Evolutionary conservation across 2,888 invertebrate genomes (phyloP), one percentile per base, ranked within the genome.

Genomic region (Minunthozetes semirufus): DNA sequence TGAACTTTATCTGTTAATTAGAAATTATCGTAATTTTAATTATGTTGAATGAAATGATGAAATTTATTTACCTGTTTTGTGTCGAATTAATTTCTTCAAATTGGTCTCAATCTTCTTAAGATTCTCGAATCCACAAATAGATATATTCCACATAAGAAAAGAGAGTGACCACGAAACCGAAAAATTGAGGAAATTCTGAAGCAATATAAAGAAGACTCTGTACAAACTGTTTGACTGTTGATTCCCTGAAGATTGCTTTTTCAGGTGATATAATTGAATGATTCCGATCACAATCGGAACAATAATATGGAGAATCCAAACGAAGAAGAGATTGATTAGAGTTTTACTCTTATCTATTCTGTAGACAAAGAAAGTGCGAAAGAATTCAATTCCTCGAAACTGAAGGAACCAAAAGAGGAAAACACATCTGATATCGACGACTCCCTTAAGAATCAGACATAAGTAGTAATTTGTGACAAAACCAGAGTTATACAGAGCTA

Each of bases 71-170:
- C 63, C 63, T 33, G 29, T 17, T n/a, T 63, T 29, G 2, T 33
- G 4, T 63, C 22, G 22, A 33, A 63, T 33, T 13, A 59, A 11
- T 27, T 68, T 38, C 0, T 1, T 29, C 17, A 68, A 8, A 68
- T 68, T 68, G 4, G 2, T 5, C 19, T 61, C 33, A 6, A 61
- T 61, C 15, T 29, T 13, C 13, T 27, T 29, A 3, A 68, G 42
- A 17, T 11, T 42, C 13, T 68, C 68, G 11, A n/a, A 68, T 3
- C 8, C 22, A 22, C 8, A 11, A 11, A 19, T 8, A 38, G 68
- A 68, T 42, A 68, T 46, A n/a, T 42, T 68, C 68, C 68, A 68
- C 22, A 42, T 42, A 1, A 68, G 68, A 42, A 68, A 68, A 1
- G 17, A 13, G 15, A 68, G 6, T 22, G 68, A 68, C 68, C 68